Base-by-base conservation (phyloP, 1,140 invertebrate genomes). In the Conopomorpha cramerella region DNA sequence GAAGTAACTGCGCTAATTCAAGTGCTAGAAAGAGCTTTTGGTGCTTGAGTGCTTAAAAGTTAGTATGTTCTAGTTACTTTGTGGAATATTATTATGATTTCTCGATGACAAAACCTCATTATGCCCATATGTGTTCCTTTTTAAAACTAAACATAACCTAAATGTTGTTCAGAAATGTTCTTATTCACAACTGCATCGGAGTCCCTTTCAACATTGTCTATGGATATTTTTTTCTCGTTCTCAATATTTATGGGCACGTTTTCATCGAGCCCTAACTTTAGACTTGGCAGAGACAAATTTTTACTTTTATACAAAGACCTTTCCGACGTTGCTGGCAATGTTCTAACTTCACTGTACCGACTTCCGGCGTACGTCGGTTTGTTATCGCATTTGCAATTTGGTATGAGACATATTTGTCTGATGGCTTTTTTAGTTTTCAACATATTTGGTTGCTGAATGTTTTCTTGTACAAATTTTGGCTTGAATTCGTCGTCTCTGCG, bases 91-190 rank as follows among this genome's bases (percentile, higher is more conserved):
- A n/a, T n/a, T n/a, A n/a, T n/a, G n/a, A n/a, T n/a, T n/a, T n/a
- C n/a, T n/a, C n/a, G n/a, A n/a, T n/a, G n/a, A n/a, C n/a, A n/a
- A n/a, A n/a, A n/a, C n/a, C n/a, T n/a, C n/a, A n/a, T n/a, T n/a
- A n/a, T n/a, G n/a, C n/a, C n/a, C n/a, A n/a, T n/a, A n/a, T n/a
- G n/a, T n/a, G n/a, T n/a, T n/a, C n/a, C n/a, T n/a, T n/a, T n/a
- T n/a, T 33, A 27, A 39, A 44, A 28, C 73, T 78, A 85, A 41
- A 86, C 82, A 71, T 84, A 86, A 51, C 84, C 84, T 76, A 86
- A 82, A 71, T 83, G 84, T 65, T 86, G 81, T 76, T 87, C 84
- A 47, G 82, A 81, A 65, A 85, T 58, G 4, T 71, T 71, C 51
- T 76, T 76, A 39, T 38, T 58, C 10, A 66, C 30, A 25, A 51